These are phyloP conservation scores for Idaea straminata DNA, from an alignment of 2,888 invertebrate species.

Conservation along the genomic window DNA sequence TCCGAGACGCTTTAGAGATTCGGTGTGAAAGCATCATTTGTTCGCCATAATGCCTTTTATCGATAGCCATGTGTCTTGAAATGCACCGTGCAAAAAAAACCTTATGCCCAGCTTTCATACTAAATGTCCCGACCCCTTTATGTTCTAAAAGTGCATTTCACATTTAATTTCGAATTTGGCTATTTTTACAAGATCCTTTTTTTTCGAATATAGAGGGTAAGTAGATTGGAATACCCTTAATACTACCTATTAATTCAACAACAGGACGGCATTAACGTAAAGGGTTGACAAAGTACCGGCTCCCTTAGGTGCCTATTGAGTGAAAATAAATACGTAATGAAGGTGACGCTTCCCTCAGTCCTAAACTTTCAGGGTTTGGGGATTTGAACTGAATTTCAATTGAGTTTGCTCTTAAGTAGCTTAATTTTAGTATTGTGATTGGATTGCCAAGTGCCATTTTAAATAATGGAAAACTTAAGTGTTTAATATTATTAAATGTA, in stretches of 20 bases:
- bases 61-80: too few species aligned
- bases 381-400: slow-evolving; percentile 32
- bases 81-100: too few species aligned
- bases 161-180: too few species aligned
- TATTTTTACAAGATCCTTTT: too few species aligned
- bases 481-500: too few species aligned
- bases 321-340: slow-evolving; percentile 70
- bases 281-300: slow-evolving; percentile 46
- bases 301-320: slow-evolving; percentile 53
- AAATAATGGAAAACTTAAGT: not conserved
- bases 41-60: too few species aligned
- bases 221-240: not conserved
- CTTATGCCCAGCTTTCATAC: too few species aligned
- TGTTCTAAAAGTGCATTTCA: too few species aligned
- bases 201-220: too few species aligned
- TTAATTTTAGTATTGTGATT: slow-evolving; percentile 15
- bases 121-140: too few species aligned
- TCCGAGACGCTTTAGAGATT: too few species aligned
- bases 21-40: too few species aligned
- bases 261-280: slow-evolving; percentile 35
- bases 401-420: slow-evolving; percentile 9
- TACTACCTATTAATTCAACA: slow-evolving; percentile 10
- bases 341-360: slow-evolving; percentile 42
- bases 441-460: slow-evolving; percentile 11
- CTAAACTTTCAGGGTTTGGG: slow-evolving; percentile 34